Base-by-base conservation (phyloP, 2,888 invertebrate species). In the Drosophila acutilabella region DNA sequence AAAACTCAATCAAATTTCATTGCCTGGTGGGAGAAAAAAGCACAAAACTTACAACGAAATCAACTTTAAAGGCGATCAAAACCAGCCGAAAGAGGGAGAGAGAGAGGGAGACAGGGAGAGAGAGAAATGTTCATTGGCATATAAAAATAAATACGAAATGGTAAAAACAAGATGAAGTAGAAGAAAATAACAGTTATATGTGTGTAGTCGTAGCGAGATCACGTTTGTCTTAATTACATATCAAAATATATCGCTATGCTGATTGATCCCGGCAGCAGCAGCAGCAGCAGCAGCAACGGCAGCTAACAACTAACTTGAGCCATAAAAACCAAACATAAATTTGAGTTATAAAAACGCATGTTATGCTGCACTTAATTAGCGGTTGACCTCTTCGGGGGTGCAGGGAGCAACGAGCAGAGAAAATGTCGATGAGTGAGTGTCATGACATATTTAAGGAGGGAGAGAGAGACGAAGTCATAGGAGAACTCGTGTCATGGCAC, bases 261-360 rank as follows among this genome's bases (percentile, higher is more conserved):
- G 84, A 84, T 87, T 89, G 84, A 84, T 89, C 73, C 57, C 45
- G 68, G 66, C 78, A 78, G 59, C 79, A 60, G 59, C 74, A 60
- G 58, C 54, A 30, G 11, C 45, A 66, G 66, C n/a, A 20, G 20
- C 78, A 78, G 56, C 79, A 53, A 56, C 56, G 14, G 16, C 33
- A 36, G 36, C 0, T 10, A 13, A 16, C 51, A 36, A 38, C 70
- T 58, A 76, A 82, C 67, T 60, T 64, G 44, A 20, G 41, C 57
- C 74, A 79, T 85, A 88, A 89, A 89, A 88, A 66, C 68, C 36
- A 60, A 76, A 85, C 85, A 82, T 89, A 89, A 89, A 86, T 89
- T 78, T 53, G 69, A 88, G 85, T 86, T 89, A 89, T 86, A 86
- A 86, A 86, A 86, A 88, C 86, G 80, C 88, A 89, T 86, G 85